Percentiles rank a stretch among this genome's conserved stretches.
Evolutionary conservation across 2,113 vertebrate species (phyloP).

Genomic region (Poeciliopsis turrubarensis): DNA sequence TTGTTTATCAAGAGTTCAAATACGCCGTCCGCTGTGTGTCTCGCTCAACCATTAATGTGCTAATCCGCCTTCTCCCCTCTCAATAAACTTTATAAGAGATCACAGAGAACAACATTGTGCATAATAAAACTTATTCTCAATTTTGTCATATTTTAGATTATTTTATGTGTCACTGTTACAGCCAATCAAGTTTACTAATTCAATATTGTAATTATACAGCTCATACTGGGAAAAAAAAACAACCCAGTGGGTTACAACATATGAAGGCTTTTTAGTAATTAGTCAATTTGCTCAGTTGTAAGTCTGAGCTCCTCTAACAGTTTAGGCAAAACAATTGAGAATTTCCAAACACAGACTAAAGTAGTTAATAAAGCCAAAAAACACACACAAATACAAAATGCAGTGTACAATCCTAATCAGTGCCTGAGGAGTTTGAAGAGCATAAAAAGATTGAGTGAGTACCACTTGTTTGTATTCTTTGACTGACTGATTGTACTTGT

Average conservation of each 20-base stretch:
- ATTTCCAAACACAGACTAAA: constrained; percentile 48
- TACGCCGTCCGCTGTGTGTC: constrained; percentile 33
- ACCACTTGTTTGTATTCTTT: not conserved
- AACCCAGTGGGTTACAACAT: constrained; percentile 36
- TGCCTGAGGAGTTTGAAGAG: constrained; percentile 8
- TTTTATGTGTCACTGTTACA: constrained; percentile 32
- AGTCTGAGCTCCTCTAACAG: constrained; percentile 48
- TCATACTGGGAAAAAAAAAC: constrained; percentile 29
- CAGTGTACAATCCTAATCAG: not conserved
- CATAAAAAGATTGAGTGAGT: not conserved
- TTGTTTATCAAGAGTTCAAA: constrained; percentile 42
- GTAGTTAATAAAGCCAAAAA: constrained; percentile 40
- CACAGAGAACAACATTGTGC: constrained; percentile 49
- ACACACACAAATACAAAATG: constrained; percentile 10
- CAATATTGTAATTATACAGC: constrained; percentile 55
- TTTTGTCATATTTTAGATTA: constrained; percentile 38
- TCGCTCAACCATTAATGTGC: constrained; percentile 32
- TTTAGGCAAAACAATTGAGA: constrained; percentile 58
- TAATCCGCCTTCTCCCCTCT: not conserved
- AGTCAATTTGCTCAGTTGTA: constrained; percentile 69
- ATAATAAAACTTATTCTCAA: constrained; percentile 50
- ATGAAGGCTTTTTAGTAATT: constrained; percentile 54
- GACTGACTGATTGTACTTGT: not conserved
- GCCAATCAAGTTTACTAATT: constrained; percentile 41
- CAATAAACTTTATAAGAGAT: constrained; percentile 46